Percentiles rank a stretch among this genome's conserved stretches.
phyloP scores from a whole-genome alignment of 2,113 vertebrate genomes.

The Hyla sarda region DNA sequence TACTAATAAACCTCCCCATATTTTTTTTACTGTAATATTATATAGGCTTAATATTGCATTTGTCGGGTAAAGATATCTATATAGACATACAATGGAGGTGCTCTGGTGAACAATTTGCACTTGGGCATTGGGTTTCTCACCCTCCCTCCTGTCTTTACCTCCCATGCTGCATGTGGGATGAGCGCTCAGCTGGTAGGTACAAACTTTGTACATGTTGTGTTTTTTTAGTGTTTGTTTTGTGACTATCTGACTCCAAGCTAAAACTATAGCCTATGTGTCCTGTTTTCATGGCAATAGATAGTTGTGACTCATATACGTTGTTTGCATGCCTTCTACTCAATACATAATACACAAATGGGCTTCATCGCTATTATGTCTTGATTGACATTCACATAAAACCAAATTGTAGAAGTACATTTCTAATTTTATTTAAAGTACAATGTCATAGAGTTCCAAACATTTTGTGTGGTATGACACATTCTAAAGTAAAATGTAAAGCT shows the following conservation, averaged over 20 bases:
- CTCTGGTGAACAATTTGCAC: conserved; percentile 25
- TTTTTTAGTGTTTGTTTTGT: conserved; percentile 2
- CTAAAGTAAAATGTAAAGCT: too few species aligned
- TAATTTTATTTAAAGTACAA: background rate
- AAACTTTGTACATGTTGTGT: background rate
- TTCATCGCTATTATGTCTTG: background rate
- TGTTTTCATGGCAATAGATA: background rate
- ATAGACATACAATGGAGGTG: conserved; percentile 33
- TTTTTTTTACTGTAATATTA: conserved; percentile 8
- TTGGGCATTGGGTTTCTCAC: conserved; percentile 49
- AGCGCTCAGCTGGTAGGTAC: conserved; percentile 64
- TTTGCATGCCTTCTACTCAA: background rate
- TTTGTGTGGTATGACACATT: too few species aligned
- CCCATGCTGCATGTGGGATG: conserved; percentile 64
- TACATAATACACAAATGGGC: background rate
- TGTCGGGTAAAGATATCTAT: background rate
- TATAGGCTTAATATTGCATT: conserved; percentile 17
- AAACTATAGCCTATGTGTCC: background rate
- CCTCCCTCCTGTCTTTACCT: conserved; percentile 61
- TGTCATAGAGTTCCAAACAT: too few species aligned
- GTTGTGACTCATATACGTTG: background rate
- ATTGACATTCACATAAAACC: background rate
- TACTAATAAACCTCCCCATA: conserved; percentile 10
- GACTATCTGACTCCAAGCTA: too few species aligned
- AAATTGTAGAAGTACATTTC: background rate